Conservation (phyloP, 1,140 invertebrate species). For the Procambarus clarkii region DNA sequence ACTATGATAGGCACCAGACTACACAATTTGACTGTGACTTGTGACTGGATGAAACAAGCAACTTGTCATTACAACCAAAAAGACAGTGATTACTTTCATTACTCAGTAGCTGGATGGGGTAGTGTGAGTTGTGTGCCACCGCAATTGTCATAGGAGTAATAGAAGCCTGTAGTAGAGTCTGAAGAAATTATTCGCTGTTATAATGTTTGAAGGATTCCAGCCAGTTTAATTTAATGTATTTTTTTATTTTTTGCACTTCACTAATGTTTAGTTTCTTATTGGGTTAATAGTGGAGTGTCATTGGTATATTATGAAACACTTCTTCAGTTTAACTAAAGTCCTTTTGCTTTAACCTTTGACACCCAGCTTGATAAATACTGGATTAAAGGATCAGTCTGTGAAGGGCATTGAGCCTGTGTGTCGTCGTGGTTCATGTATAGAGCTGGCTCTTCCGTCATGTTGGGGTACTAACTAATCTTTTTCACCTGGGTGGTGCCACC, state of each 20-base stretch:
- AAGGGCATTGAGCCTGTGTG: not conserved
- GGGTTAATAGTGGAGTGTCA: too few species aligned
- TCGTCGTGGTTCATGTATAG: not conserved
- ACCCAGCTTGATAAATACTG: not conserved
- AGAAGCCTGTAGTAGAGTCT: not conserved
- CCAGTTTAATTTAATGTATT: not conserved
- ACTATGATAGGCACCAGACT: slow-evolving; percentile 13
- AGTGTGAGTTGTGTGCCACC: slow-evolving; percentile 28
- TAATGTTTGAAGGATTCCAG: not conserved
- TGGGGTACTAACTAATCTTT: not conserved
- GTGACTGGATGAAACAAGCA: slow-evolving; percentile 19
- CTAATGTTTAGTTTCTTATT: too few species aligned
- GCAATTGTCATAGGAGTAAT: not conserved
- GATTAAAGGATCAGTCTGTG: not conserved
- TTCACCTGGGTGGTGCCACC: not conserved
- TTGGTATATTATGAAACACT: too few species aligned
- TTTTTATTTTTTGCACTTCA: too few species aligned
- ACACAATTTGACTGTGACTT: slow-evolving; percentile 30
- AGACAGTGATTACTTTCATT: slow-evolving; percentile 19
- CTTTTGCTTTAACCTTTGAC: not conserved
- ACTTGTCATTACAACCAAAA: slow-evolving; percentile 23
- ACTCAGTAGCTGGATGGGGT: not conserved
- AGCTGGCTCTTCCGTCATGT: not conserved
- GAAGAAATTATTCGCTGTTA: not conserved
- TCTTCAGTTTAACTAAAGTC: too few species aligned